These are phyloP conservation scores for Sinocyclocheilus anshuiensis DNA, from an alignment of 2,113 vertebrate species.

Conservation along the genomic window DNA sequence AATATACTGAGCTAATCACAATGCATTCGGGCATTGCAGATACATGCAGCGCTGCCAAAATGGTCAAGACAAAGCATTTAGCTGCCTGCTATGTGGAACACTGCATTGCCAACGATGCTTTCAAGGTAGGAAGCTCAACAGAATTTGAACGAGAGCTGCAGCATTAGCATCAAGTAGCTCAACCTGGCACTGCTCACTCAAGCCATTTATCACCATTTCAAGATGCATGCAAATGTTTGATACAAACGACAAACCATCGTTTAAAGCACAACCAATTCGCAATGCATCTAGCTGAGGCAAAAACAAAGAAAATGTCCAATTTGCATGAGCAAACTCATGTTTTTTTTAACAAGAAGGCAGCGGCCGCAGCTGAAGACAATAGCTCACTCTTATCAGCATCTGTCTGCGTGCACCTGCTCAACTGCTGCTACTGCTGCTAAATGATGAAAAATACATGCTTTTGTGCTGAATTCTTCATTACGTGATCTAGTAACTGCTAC, in stretches of 20 bases:
- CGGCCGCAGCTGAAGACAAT: slow-evolving; percentile 4
- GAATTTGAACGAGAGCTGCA: background rate
- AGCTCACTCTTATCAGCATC: background rate
- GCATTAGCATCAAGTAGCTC: slow-evolving; percentile 15
- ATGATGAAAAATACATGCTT: background rate
- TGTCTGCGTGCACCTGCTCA: background rate
- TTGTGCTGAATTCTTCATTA: background rate
- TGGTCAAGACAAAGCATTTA: slow-evolving; percentile 19
- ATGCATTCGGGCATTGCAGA: background rate
- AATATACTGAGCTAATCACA: slow-evolving; percentile 7
- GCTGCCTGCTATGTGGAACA: background rate
- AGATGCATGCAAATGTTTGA: background rate
- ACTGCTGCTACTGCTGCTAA: background rate
- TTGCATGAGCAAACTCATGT: slow-evolving; percentile 12
- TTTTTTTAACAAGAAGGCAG: slow-evolving; percentile 12
- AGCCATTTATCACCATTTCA: slow-evolving; percentile 9
- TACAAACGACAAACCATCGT: background rate
- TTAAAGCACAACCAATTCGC: background rate
- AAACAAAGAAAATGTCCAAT: slow-evolving; percentile 7
- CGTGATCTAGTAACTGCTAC: background rate
- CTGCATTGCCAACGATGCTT: slow-evolving; percentile 12
- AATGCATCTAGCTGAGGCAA: background rate
- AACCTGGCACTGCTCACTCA: background rate
- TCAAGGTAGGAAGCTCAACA: slow-evolving; percentile 15
- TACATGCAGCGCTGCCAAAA: background rate